These are phyloP conservation scores for Bombus vancouverensis DNA, from an alignment of 1,140 invertebrate species.

Conservation along the genomic window DNA sequence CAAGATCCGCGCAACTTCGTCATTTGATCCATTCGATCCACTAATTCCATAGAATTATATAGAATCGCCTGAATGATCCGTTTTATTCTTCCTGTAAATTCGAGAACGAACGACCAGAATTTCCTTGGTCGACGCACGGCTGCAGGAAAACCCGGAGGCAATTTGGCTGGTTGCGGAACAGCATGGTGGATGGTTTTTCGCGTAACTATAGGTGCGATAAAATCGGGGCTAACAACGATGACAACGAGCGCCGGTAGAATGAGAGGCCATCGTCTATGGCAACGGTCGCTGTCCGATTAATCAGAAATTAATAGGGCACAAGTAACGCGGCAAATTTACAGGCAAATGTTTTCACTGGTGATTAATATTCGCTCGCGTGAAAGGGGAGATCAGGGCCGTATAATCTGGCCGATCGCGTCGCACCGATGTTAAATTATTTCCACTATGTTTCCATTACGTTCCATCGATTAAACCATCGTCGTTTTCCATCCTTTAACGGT, in stretches of 20 bases:
- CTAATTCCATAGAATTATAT: background rate
- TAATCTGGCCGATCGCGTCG: conserved; percentile 12
- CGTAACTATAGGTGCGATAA: background rate
- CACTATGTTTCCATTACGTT: conserved; percentile 17
- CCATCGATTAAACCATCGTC: conserved; percentile 26
- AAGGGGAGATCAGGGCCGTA: background rate
- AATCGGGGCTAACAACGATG: background rate
- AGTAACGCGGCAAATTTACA: conserved; percentile 46
- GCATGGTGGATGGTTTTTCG: background rate
- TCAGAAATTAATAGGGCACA: conserved; percentile 45
- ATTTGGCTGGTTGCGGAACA: background rate
- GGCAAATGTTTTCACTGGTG: conserved; percentile 41
- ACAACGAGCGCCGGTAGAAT: background rate
- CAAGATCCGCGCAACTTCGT: no score
- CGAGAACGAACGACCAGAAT: background rate
- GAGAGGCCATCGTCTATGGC: background rate
- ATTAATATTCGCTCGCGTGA: conserved; percentile 27
- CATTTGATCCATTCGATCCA: no score
- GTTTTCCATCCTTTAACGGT: background rate
- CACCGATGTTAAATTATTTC: conserved; percentile 29
- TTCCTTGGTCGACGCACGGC: background rate
- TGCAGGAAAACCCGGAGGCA: background rate
- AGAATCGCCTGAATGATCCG: background rate
- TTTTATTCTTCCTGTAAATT: background rate
- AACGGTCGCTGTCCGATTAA: conserved; percentile 26